Base-by-base conservation (phyloP, 1,140 invertebrate genomes). In the Eumaeus atala region DNA sequence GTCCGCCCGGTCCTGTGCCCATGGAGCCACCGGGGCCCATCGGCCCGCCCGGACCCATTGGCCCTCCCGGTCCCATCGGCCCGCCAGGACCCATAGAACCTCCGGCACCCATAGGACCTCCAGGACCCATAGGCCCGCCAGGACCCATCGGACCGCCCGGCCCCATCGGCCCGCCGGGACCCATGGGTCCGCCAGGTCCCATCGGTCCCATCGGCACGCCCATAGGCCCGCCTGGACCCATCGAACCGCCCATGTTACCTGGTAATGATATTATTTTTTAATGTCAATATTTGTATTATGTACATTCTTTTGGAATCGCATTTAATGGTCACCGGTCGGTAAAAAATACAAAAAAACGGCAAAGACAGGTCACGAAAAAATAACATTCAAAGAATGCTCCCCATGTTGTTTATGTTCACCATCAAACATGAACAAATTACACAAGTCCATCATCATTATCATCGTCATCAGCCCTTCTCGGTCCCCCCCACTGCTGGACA, bases 111-210 rank as follows among this genome's bases (percentile, higher is more conserved):
- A 55, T 54, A 40, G 12, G 9, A 17, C 57, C 48, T 42, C 56
- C 62, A 16, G 58, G 61, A 5, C 38, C 49, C 10, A 50, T 52
- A 0, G 50, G 42, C n/a, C 61, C 59, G 33, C 61, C 59, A 17
- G 61, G 47, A 11, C 42, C 55, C 21, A 51, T 54, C 9, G 51
- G 36, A 0, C 54, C 59, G 9, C 54, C 50, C 11, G 49, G 48
- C 28, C 48, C 55, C 36, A 49, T 55, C 3, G 50, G 34, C 28
- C 42, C 56, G 4, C 48, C 58, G 47, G 58, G 48, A 1, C 40
- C 54, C 54, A 56, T 58, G 1, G 49, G 47, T 12, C 47, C 47
- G 10, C 51, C 58, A 47, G 58, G 48, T 7, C 40, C 54, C 54
- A 56, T 58, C 4, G 49, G 47, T 12, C 47, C 34, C 50, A 47